Evolutionary conservation across 1,140 invertebrate genomes (phyloP), one percentile per base, ranked within the genome.

Genomic region (Macrostomum lignano): DNA sequence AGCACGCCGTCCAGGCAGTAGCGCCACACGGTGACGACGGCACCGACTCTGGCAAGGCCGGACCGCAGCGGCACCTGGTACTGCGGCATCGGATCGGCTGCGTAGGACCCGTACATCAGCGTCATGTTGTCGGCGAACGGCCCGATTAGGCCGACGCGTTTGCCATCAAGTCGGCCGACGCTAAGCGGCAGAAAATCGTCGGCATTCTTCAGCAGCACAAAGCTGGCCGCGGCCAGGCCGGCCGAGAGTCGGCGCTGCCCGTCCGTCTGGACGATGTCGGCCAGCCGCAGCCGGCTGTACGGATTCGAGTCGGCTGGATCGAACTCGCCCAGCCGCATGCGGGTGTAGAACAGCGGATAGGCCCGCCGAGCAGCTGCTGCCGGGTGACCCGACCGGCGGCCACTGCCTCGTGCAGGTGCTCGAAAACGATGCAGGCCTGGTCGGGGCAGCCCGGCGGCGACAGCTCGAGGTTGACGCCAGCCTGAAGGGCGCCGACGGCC

Each of bases 61-160:
- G 42, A 17, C 1, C 46, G 36, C 14, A 51, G 51, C 2, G 52
- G 51, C 7, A 36, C 43, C 2, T 42, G 46, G 32, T 38, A 46
- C 6, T 32, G 32, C n/a, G 40, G 35, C 35, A 46, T 43, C 6
- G 44, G 33, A 15, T 40, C 33, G 1, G 52, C 41, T 19, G 39
- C 38, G 32, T 55, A 55, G 29, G 38, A 42, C 9, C 53, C 53
- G 41, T 48, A 49, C 17, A 48, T 36, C 33, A 53, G 48, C 5
- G 32, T 29, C n/a, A 40, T 33, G 36, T 54, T 52, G 21, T 56
- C 40, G 28, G 52, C 47, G 42, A 56, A 46, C 26, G 53, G 53
- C 7, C 53, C 53, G 7, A 56, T 35, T n/a, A n/a, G n/a, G n/a
- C 15, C 11, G 7, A 7, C 35, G 22, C 7, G n/a, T 15, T 10